Base-by-base conservation (phyloP, 2,113 vertebrate species). In the Strigops habroptila region DNA sequence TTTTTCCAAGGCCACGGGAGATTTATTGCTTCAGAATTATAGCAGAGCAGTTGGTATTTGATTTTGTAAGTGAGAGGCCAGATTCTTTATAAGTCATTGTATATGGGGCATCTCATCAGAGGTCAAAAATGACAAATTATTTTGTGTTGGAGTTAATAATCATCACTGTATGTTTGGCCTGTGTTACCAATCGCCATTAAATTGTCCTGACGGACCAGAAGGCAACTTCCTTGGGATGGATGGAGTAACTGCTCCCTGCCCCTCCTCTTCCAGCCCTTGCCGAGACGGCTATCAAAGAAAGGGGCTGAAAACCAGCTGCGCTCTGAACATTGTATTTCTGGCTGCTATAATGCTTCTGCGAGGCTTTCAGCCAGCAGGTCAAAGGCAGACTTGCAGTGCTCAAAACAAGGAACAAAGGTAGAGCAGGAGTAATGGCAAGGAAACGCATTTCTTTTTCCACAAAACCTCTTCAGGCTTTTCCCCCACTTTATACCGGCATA, bases 291-390 rank as follows among this genome's bases (percentile, higher is more conserved):
- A 39, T 79, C 62, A 76, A 81, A 96, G 86, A 71, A 90, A 93
- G 44, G 68, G 57, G 49, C 70, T 93, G 88, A 67, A 94, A 92
- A 78, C 35, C 88, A 85, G 91, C 86, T 89, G 77, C 25, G 1
- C 74, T 87, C 92, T 62, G 55, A 92, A 90, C 46, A 43, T 78
- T 92, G 62, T 84, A 70, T 79, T 92, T 83, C 73, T 95, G 85
- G 33, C 62, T 86, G 57, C 57, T 64, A 3, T n/a, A 79, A 73
- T 17, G 49, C 49, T 48, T 79, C 57, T 73, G 49, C 1, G 3
- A 60, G 69, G 39, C 52, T 71, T 81, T 88, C 86, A 91, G 62
- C 22, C 3, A 43, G 59, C 73, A 92, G 69, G 62, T 80, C 82
- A 82, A 69, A 48, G 46, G 44, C 76, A 93, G 88, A 51, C 69